phyloP scores from a whole-genome alignment of 2,113 vertebrate genomes.

The Ibidorhyncha struthersii region DNA sequence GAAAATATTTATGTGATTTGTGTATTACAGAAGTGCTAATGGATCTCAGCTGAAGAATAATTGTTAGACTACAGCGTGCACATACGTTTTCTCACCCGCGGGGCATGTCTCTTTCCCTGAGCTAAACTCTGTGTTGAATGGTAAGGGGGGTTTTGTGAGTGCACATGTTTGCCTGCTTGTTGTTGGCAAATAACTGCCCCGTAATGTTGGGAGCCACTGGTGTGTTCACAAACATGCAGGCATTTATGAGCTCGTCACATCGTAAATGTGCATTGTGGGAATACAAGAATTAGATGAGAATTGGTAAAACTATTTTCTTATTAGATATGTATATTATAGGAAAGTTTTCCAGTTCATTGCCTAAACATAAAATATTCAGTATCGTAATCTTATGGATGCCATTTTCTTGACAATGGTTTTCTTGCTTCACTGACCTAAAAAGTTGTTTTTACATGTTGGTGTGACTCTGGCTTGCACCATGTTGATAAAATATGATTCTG shows the following conservation, averaged over 20 bases:
- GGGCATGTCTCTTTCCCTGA: conserved; percentile 17
- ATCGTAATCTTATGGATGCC: not conserved
- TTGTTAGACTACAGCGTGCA: not conserved
- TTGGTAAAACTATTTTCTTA: not conserved
- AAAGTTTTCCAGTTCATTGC: conserved; percentile 17
- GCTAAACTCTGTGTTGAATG: not conserved
- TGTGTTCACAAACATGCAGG: not conserved
- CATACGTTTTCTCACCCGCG: not conserved
- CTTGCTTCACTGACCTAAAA: conserved; percentile 64
- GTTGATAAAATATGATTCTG: not conserved
- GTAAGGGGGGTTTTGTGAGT: not conserved
- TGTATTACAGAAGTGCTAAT: not conserved
- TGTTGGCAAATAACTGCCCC: not conserved
- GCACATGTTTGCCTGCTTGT: not conserved
- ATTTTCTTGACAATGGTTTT: conserved; percentile 57
- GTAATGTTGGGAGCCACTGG: not conserved
- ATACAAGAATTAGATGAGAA: not conserved
- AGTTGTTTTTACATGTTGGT: conserved; percentile 37
- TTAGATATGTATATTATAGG: not conserved
- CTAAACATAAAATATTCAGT: not conserved
- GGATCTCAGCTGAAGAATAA: not conserved
- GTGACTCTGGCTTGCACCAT: not conserved
- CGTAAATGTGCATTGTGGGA: not conserved
- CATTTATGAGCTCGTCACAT: not conserved
- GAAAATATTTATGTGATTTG: not conserved